Evolutionary conservation across 2,113 vertebrate genomes (phyloP).

Genomic region (Athene cunicularia): DNA sequence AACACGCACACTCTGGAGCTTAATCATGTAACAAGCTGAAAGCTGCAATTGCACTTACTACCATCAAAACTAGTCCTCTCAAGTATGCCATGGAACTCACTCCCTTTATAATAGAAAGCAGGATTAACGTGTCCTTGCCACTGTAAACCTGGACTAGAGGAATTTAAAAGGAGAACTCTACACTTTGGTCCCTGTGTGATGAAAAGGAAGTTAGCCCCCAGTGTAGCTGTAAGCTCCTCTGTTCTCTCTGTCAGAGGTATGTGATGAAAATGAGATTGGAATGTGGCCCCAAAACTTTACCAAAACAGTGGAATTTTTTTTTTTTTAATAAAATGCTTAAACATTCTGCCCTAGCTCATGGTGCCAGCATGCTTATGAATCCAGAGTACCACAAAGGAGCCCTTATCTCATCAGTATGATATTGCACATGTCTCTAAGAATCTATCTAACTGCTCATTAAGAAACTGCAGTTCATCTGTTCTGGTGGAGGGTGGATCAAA

Average conservation of each 20-base stretch:
- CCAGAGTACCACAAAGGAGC: slow-evolving; percentile 4
- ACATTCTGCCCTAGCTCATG: background rate
- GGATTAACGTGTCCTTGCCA: background rate
- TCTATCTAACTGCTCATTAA: background rate
- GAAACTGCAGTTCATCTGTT: background rate
- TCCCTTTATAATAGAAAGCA: background rate
- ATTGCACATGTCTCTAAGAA: background rate
- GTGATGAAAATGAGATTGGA: background rate
- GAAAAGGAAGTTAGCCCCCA: background rate
- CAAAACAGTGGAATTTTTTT: background rate
- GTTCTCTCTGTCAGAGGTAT: background rate
- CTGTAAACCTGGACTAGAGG: background rate
- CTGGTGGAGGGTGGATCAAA: background rate
- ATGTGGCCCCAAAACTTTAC: background rate
- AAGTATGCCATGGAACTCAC: background rate
- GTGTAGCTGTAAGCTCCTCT: background rate
- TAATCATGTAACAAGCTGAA: background rate
- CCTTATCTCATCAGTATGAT: slow-evolving; percentile 7
- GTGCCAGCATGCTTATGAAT: background rate
- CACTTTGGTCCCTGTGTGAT: accelerated
- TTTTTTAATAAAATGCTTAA: background rate
- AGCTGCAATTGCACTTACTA: background rate
- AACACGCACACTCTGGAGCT: background rate
- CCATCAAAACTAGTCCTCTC: background rate
- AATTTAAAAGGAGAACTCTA: background rate